These are phyloP conservation scores for Sturmia bella DNA, from an alignment of 2,888 invertebrate species.

Conservation along the genomic window DNA sequence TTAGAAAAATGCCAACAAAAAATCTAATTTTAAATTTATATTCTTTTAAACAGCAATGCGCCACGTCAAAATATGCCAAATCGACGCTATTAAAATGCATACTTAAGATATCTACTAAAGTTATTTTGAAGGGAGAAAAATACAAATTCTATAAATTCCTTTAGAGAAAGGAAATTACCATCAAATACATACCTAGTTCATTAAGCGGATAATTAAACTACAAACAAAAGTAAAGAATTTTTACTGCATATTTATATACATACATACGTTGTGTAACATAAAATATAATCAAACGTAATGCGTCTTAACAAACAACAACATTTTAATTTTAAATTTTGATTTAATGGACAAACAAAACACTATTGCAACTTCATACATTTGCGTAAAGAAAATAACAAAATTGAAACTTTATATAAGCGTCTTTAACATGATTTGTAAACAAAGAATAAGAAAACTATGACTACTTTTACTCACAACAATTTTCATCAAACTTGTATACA, in stretches of 20 bases:
- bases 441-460: slow-evolving; percentile 18
- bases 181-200: slow-evolving; percentile 37
- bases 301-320: slow-evolving; percentile 16
- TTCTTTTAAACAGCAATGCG: slow-evolving; percentile 78
- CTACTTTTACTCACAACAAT: slow-evolving; percentile 35
- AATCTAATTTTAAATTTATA: slow-evolving; percentile 69
- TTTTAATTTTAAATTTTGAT: slow-evolving; percentile 48
- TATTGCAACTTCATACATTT: slow-evolving; percentile 15
- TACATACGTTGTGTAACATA: slow-evolving; percentile 44
- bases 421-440: slow-evolving; percentile 42
- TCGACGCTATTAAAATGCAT: slow-evolving; percentile 78
- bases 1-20: slow-evolving; percentile 19
- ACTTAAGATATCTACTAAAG: slow-evolving; percentile 29
- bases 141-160: not conserved
- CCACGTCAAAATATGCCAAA: slow-evolving; percentile 79
- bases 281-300: slow-evolving; percentile 22
- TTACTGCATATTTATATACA: not conserved
- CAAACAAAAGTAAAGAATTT: slow-evolving; percentile 23
- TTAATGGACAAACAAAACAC: slow-evolving; percentile 10
- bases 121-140: slow-evolving; percentile 37
- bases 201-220: slow-evolving; percentile 42
- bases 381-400: slow-evolving; percentile 4
- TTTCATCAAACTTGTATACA: slow-evolving; percentile 12
- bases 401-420: slow-evolving; percentile 33
- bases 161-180: slow-evolving; percentile 26